Base-by-base conservation (phyloP, 1,140 invertebrate genomes). In the Fopius arisanus region DNA sequence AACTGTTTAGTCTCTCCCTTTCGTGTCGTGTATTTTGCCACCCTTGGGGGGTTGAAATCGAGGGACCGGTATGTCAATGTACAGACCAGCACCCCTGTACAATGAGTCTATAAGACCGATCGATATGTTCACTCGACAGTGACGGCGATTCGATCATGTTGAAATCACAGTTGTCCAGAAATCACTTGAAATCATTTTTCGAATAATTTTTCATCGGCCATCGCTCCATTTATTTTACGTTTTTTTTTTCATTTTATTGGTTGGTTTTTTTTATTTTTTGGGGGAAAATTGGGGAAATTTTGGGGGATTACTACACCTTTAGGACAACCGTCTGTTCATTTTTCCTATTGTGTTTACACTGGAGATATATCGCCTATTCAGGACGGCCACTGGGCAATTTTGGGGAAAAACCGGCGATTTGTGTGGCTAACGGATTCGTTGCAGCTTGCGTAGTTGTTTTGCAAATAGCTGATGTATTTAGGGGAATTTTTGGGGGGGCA, bases 401-500 rank as follows among this genome's bases (percentile, higher is more conserved):
- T 67, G 40, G 37, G 74, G 73, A 82, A 82, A 82, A 82, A 82
- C 76, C 75, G 28, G 59, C 31, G 80, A 79, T 81, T 78, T 78
- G 75, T 77, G 33, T 29, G 67, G 78, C 78, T 82, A 86, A 84
- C 84, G 83, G 84, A 87, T 87, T 87, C 83, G 84, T 82, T 78
- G 84, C 86, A 87, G 85, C 85, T 87, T 87, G 85, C 83, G 37
- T 66, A 68, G 70, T 79, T 75, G 86, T 85, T 88, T 88, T 86
- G 85, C 85, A 88, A 87, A 87, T 87, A 87, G 83, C 80, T 82
- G 76, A 74, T 81, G 82, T 79, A 75, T 62, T 81, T 82, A 84
- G 59, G 33, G 69, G 54, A 51, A 51, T 48, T 41, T 74, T 19
- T 68, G 51, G 43, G 54, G 31, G 66, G 12, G 12, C 12, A 48